phyloP scores from a whole-genome alignment of 2,797 vertebrate species.

The Octomys mimax region DNA sequence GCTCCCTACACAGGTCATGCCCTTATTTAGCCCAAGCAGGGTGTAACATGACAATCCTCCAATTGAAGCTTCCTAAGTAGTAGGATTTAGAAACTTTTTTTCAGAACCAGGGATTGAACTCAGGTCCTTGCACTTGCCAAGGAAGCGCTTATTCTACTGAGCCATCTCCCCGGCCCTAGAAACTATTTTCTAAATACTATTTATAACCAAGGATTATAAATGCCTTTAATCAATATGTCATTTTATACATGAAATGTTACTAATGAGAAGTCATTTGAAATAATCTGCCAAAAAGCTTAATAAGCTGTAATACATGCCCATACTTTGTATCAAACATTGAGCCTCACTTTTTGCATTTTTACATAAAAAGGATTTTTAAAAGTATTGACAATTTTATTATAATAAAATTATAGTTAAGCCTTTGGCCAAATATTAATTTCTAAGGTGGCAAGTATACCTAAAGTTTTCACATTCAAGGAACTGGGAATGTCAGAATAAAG shows the following conservation, averaged over 20 bases:
- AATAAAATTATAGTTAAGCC: slow-evolving; percentile 52
- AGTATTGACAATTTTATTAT: slow-evolving; percentile 2
- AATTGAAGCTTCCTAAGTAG: not conserved
- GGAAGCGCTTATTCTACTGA: too few species aligned
- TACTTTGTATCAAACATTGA: slow-evolving; percentile 36
- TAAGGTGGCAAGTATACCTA: not conserved
- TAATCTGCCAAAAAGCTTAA: slow-evolving; percentile 11
- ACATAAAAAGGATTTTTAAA: slow-evolving; percentile 33
- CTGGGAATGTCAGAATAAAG: slow-evolving; percentile 16
- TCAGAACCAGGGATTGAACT: too few species aligned
- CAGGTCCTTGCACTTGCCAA: too few species aligned
- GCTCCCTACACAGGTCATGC: not conserved
- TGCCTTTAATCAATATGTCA: slow-evolving; percentile 43
- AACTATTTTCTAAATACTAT: slow-evolving; percentile 48
- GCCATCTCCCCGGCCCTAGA: too few species aligned
- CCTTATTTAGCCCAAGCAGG: not conserved
- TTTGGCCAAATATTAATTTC: slow-evolving; percentile 51
- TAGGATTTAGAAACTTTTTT: not conserved
- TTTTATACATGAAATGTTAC: slow-evolving; percentile 43
- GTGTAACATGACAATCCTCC: not conserved
- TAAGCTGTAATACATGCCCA: slow-evolving; percentile 14
- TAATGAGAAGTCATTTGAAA: slow-evolving; percentile 47
- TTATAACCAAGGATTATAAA: slow-evolving; percentile 40
- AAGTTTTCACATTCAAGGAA: slow-evolving; percentile 52
- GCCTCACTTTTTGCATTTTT: slow-evolving; percentile 41